phyloP scores from a whole-genome alignment of 2,113 vertebrate genomes.

The Poeciliopsis turrubarensis region DNA sequence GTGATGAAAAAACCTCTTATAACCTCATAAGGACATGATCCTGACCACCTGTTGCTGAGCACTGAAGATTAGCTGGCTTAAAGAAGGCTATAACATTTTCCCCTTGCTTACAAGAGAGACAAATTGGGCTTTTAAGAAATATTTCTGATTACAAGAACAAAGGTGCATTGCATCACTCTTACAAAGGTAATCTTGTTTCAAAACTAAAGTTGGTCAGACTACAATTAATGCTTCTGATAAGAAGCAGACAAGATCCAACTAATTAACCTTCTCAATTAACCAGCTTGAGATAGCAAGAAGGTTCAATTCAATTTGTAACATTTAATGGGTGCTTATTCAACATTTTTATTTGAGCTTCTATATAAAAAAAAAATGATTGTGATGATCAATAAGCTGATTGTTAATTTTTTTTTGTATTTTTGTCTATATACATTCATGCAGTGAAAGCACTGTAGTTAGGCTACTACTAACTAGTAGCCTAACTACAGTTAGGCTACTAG shows the following conservation, averaged over 20 bases:
- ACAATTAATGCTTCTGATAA: not conserved
- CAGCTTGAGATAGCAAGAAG: not conserved
- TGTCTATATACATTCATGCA: not conserved
- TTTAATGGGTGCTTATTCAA: too few species aligned
- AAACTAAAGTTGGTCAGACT: not conserved
- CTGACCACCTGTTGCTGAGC: not conserved
- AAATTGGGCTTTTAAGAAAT: not conserved
- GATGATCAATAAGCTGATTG: not conserved
- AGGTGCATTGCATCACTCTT: not conserved
- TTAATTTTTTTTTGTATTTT: too few species aligned
- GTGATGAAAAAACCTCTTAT: slow-evolving; percentile 3
- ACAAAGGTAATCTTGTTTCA: not conserved
- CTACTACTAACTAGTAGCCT: too few species aligned
- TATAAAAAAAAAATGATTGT: not conserved
- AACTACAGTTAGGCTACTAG: too few species aligned
- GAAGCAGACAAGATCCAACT: not conserved
- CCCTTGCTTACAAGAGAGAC: not conserved
- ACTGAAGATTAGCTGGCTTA: not conserved
- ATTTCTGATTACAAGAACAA: not conserved
- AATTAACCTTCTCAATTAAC: not conserved
- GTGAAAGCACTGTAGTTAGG: not conserved
- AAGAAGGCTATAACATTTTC: not conserved
- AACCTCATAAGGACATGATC: not conserved
- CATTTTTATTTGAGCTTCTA: not conserved
- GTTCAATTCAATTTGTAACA: not conserved